These are phyloP conservation scores for Lysandra coridon DNA, from an alignment of 2,888 invertebrate species.

Conservation along the genomic window DNA sequence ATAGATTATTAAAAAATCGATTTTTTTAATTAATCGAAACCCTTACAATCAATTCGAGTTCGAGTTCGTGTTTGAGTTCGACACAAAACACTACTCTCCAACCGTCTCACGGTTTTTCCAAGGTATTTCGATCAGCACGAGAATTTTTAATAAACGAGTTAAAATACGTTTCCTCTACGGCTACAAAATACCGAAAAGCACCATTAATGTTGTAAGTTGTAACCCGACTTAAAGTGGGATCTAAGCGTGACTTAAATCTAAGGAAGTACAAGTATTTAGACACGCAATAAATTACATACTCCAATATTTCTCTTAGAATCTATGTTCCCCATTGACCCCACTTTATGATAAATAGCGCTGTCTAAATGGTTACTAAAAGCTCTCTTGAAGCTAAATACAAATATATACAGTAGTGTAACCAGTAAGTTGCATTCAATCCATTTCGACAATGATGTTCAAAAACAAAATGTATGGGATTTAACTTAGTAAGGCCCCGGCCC, in stretches of 20 bases:
- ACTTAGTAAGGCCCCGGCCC: too few species aligned
- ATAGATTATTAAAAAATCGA: too few species aligned
- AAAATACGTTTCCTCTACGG: too few species aligned
- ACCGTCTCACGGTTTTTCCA: too few species aligned
- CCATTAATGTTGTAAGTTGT: neutral
- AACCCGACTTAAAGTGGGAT: neutral
- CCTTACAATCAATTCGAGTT: too few species aligned
- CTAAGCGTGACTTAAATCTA: neutral
- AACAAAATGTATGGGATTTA: neutral
- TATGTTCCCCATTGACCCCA: neutral
- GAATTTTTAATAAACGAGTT: too few species aligned
- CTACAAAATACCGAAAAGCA: neutral
- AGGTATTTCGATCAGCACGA: too few species aligned
- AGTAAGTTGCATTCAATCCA: neutral
- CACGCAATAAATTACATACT: neutral
- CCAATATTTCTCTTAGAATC: neutral
- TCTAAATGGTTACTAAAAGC: neutral
- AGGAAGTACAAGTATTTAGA: neutral
- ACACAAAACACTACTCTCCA: too few species aligned
- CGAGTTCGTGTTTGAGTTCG: too few species aligned
- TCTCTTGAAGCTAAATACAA: neutral
- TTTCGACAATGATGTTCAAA: neutral
- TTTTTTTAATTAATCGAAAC: too few species aligned
- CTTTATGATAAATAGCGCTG: neutral
- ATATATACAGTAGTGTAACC: neutral